Evolutionary conservation across 2,113 vertebrate genomes (phyloP).

Genomic region (Pygoscelis adeliae): DNA sequence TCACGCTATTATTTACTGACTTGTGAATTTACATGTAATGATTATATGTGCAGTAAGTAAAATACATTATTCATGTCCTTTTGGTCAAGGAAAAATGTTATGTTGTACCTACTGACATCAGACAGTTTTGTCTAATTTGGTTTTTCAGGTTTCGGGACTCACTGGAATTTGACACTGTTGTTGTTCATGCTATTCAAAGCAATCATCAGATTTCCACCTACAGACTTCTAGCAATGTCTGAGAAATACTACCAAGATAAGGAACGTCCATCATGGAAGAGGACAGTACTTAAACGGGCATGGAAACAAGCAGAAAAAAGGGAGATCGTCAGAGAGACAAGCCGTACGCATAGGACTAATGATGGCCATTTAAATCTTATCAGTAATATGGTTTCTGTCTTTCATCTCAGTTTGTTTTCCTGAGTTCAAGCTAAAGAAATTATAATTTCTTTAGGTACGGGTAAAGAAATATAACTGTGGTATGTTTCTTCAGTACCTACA

Average conservation of each 20-base stretch:
- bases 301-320: background rate
- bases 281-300: background rate
- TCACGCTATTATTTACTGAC: background rate
- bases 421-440: background rate
- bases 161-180: constrained; percentile 75
- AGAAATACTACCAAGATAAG: constrained; percentile 30
- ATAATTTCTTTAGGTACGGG: background rate
- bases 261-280: background rate
- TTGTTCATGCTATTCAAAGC: constrained; percentile 81
- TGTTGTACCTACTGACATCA: background rate
- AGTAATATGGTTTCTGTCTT: background rate
- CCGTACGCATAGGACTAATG: background rate
- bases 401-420: background rate
- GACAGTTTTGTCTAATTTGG: background rate
- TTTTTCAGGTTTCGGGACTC: constrained; percentile 79
- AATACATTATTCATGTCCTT: background rate
- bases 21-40: background rate
- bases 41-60: background rate
- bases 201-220: constrained; percentile 84
- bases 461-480: background rate
- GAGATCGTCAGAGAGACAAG: constrained; percentile 19
- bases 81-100: background rate
- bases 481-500: background rate
- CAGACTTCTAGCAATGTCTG: constrained; percentile 65
- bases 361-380: background rate